Evolutionary conservation across 2,888 invertebrate genomes (phyloP).

Genomic region (Congeria kusceri): DNA sequence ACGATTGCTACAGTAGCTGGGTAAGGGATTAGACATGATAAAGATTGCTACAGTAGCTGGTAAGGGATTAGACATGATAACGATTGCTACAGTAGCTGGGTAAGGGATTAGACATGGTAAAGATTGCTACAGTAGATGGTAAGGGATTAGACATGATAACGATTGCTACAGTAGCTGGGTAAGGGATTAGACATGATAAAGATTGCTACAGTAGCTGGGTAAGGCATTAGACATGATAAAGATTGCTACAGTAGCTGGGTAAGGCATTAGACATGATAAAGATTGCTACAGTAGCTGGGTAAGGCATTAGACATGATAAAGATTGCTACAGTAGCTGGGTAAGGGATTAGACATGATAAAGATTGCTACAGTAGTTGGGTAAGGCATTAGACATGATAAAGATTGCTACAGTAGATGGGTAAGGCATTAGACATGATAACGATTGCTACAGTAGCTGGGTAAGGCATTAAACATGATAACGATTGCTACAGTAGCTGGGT

Average conservation of each 20-base stretch:
- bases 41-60: slow-evolving; percentile 20
- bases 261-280: not conserved
- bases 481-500: slow-evolving; percentile 29
- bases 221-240: not conserved
- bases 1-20: slow-evolving; percentile 20
- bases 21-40: slow-evolving; percentile 6
- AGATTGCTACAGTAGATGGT: slow-evolving; percentile 25
- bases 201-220: too few species aligned
- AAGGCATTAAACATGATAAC: not conserved
- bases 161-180: slow-evolving; percentile 29
- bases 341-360: not conserved
- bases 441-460: too few species aligned
- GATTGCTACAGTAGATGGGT: slow-evolving; percentile 29
- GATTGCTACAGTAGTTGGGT: too few species aligned
- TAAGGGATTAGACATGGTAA: not conserved
- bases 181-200: not conserved
- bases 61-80: not conserved
- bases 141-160: not conserved
- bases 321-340: slow-evolving; percentile 29
- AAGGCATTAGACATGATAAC: not conserved
- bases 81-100: slow-evolving; percentile 25
- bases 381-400: not conserved
- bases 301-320: not conserved
- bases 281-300: too few species aligned
- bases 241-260: slow-evolving; percentile 29